Base-by-base conservation (phyloP, 2,113 vertebrate genomes). In the Zosterops japonicus region DNA sequence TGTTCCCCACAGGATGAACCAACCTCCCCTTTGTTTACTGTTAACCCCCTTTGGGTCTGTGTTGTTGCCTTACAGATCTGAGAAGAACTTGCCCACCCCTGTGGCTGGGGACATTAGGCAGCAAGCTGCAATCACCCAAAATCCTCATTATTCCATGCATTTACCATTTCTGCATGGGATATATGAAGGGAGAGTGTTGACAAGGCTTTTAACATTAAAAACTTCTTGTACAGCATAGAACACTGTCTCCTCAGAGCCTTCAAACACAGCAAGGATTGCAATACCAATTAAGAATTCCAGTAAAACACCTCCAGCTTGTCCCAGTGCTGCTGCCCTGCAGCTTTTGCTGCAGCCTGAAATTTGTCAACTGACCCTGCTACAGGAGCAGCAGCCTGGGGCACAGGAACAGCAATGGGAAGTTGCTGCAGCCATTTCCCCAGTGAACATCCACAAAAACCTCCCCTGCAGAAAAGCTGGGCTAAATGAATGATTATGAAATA, bases 191-290 rank as follows among this genome's bases (percentile, higher is more conserved):
- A 39, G 23, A 25, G 12, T 44, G 25, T 19, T 61, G 70, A 35
- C 24, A 70, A 60, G 17, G 46, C 36, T 70, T 75, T 31, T 61
- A 70, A 21, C 13, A 33, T 14, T 7, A 68, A 59, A 24, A 86
- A 47, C 23, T 63, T 23, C 36, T n/a, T 44, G 8, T 18, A 33
- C 24, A 16, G 16, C 0, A 0, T 8, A 33, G 39, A 71, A 65
- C 14, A 3, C 4, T 5, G 25, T 42, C 17, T 65, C 47, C 46
- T 46, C 61, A 75, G 69, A 65, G 42, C 46, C 28, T 56, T 74
- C 60, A 74, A 21, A 55, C 18, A 69, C 50, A 60, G 22, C 55
- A 46, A 9, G 23, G 53, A 55, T 1, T 3, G 50, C 89, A 46
- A 19, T 7, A n/a, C 11, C 77, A 69, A 28, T 29, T 33, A 33